A percentile compares a stretch with the other conserved stretches of the same genome.
These are phyloP conservation scores for Tachina fera DNA, from an alignment of 2,888 invertebrate genomes.

Conservation along the genomic window DNA sequence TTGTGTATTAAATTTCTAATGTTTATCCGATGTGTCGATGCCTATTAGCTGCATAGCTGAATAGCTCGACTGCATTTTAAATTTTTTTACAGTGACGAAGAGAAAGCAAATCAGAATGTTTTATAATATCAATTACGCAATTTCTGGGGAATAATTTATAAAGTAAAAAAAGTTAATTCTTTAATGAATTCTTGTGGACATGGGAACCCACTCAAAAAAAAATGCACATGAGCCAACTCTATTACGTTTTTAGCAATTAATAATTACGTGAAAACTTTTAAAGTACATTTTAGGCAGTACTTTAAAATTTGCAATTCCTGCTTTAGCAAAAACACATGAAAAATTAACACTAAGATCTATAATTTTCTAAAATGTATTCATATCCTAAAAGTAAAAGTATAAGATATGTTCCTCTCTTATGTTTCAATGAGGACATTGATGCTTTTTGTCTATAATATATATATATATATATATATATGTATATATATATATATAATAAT, in stretches of 20 bases:
- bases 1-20: too few relatives aligned
- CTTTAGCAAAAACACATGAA: background rate
- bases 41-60: too few relatives aligned
- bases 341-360: background rate
- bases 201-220: slow-evolving; percentile 57
- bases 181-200: slow-evolving; percentile 12
- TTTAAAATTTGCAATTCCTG: slow-evolving; percentile 13
- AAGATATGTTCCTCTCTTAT: too few relatives aligned
- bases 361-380: background rate
- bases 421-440: too few relatives aligned
- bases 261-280: slow-evolving; percentile 55
- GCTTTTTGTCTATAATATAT: too few relatives aligned
- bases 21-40: too few relatives aligned
- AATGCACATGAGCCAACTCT: slow-evolving; percentile 33
- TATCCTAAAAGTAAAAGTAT: too few relatives aligned
- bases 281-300: slow-evolving; percentile 7
- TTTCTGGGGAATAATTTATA: slow-evolving; percentile 43
- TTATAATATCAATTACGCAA: slow-evolving; percentile 49
- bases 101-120: background rate
- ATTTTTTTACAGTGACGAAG: too few relatives aligned
- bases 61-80: too few relatives aligned
- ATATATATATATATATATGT: too few relatives aligned
- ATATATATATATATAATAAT: too few relatives aligned
- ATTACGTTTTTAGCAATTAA: slow-evolving; percentile 21
- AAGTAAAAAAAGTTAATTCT: slow-evolving; percentile 9